A percentile compares a stretch with the other conserved stretches of the same genome.
Evolutionary conservation across 2,113 vertebrate species (phyloP).

Genomic region (Anhinga rufa): DNA sequence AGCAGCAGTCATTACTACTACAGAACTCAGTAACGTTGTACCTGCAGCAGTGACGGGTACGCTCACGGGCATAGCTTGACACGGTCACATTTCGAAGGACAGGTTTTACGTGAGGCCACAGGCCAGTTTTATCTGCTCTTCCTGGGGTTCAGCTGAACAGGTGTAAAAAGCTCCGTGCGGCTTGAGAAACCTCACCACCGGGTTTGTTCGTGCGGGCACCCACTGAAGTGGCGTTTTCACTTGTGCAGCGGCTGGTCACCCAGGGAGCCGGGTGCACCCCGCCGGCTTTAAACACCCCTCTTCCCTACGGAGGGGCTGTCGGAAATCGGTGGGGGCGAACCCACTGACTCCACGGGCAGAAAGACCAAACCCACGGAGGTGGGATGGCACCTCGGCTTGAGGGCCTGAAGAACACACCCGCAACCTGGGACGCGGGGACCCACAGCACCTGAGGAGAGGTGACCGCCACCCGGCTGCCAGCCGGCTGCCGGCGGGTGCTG

Average conservation of each 20-base stretch:
- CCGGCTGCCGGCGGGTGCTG: neutral
- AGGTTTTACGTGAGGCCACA: rapidly evolving
- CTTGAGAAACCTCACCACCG: rapidly evolving
- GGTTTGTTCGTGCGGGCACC: no score
- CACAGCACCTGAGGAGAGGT: no score
- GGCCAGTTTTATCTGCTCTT: neutral
- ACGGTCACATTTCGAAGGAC: rapidly evolving
- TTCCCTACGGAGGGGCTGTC: neutral
- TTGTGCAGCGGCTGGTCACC: rapidly evolving
- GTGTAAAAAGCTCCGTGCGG: neutral
- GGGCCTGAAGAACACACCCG: rapidly evolving
- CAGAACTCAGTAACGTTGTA: neutral
- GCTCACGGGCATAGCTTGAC: rapidly evolving
- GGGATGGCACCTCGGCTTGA: neutral
- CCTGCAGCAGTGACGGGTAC: rapidly evolving
- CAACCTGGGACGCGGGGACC: rapidly evolving
- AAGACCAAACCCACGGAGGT: neutral
- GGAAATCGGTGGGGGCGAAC: rapidly evolving
- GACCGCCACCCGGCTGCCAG: neutral
- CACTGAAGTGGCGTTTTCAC: rapidly evolving
- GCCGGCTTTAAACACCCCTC: rapidly evolving
- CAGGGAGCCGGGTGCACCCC: rapidly evolving
- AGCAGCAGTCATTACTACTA: neutral
- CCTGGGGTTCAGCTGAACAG: neutral
- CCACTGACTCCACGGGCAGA: neutral